Evolutionary conservation across 1,140 invertebrate species (phyloP).

Genomic region (Melanaphis sacchari): DNA sequence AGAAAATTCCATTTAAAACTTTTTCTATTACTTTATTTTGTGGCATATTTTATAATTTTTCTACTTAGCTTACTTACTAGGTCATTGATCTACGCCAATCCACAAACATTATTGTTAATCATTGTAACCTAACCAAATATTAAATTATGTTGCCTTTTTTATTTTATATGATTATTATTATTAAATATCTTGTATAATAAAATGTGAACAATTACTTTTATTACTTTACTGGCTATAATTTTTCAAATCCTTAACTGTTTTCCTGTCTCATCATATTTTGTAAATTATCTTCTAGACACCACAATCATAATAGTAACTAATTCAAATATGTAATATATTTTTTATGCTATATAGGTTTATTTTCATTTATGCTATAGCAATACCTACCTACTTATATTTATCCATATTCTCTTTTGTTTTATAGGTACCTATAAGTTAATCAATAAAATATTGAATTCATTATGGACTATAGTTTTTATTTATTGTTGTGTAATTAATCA

Average conservation of each 20-base stretch:
- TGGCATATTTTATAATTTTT: conserved; percentile 54
- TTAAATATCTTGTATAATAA: neutral
- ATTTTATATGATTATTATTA: neutral
- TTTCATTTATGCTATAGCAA: too few species aligned
- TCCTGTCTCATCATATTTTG: neutral
- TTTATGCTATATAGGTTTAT: too few species aligned
- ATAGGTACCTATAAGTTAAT: too few species aligned
- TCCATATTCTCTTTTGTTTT: too few species aligned
- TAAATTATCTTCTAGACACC: neutral
- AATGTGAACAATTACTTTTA: neutral
- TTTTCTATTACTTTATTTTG: conserved; percentile 27
- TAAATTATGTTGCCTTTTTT: conserved; percentile 24
- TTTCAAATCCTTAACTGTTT: neutral
- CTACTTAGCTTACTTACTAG: neutral
- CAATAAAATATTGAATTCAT: too few species aligned
- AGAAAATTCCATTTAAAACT: neutral
- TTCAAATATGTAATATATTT: too few species aligned
- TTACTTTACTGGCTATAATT: neutral
- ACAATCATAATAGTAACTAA: neutral
- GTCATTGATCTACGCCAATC: conserved; percentile 10
- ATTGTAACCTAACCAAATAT: conserved; percentile 54
- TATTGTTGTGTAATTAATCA: too few species aligned
- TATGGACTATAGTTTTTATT: too few species aligned
- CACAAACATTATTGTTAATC: conserved; percentile 30
- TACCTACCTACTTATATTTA: too few species aligned